Evolutionary conservation across 2,113 vertebrate genomes (phyloP).

Genomic region (Anarhynchus alexandrinus): DNA sequence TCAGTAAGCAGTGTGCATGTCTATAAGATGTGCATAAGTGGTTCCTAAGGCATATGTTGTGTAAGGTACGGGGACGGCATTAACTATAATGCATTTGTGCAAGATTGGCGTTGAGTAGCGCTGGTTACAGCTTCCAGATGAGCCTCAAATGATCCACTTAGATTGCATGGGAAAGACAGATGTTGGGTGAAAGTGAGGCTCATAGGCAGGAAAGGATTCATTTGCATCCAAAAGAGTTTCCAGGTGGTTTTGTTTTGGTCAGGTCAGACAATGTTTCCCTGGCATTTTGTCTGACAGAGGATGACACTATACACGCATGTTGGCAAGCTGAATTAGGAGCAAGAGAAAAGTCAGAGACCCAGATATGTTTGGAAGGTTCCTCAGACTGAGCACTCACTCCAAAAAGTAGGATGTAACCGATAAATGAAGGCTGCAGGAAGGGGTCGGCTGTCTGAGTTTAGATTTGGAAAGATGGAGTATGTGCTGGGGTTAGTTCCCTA

Average conservation of each 20-base stretch:
- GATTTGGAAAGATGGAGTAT: neutral
- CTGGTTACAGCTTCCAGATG: neutral
- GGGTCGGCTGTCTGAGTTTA: rapidly evolving
- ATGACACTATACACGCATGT: neutral
- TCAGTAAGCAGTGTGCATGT: neutral
- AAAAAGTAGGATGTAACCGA: neutral
- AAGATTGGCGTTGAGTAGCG: neutral
- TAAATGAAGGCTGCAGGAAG: neutral
- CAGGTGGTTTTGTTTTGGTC: neutral
- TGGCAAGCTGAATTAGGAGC: neutral
- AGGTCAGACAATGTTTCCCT: neutral
- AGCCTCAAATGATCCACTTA: neutral
- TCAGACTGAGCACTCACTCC: neutral
- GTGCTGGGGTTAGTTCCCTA: neutral
- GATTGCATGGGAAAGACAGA: neutral
- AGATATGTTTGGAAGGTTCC: neutral
- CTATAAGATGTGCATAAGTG: neutral
- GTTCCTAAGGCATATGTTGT: neutral
- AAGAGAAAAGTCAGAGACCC: neutral
- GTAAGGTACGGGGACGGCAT: neutral
- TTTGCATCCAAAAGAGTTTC: neutral
- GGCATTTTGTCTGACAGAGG: neutral
- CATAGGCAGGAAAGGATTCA: neutral
- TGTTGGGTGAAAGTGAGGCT: neutral
- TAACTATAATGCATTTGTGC: neutral